Conservation (phyloP, 2,888 invertebrate species). For the Diaphora mendica region DNA sequence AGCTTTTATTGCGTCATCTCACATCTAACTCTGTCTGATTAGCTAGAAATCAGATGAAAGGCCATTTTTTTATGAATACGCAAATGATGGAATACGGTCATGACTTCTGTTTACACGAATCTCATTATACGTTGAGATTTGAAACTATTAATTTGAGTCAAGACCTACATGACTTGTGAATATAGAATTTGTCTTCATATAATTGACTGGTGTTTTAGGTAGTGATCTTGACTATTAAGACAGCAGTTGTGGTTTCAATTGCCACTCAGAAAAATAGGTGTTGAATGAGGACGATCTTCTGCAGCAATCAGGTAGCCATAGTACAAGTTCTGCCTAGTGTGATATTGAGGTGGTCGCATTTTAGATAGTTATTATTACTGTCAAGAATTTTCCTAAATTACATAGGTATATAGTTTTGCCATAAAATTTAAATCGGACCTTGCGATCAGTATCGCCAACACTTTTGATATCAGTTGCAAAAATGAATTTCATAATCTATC, state of each 20-base stretch:
- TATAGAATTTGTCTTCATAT: neutral
- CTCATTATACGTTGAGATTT: neutral
- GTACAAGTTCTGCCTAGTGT: too few relatives aligned
- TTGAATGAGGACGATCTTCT: too few relatives aligned
- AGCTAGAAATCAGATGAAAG: neutral
- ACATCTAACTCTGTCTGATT: slow-evolving; percentile 22
- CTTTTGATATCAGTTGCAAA: too few relatives aligned
- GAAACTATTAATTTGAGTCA: neutral
- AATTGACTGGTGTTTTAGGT: neutral
- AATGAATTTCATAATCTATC: too few relatives aligned
- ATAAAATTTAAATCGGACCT: neutral
- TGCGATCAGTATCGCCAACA: too few relatives aligned
- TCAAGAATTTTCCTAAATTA: neutral
- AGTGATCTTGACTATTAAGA: neutral
- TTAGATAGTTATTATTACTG: too few relatives aligned
- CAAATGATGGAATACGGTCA: neutral
- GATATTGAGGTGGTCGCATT: too few relatives aligned
- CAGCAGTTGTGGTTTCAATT: neutral
- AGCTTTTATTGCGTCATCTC: slow-evolving; percentile 39
- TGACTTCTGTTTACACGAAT: neutral
- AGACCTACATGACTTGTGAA: too few relatives aligned
- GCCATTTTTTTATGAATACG: neutral
- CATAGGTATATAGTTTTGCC: neutral
- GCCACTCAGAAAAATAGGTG: neutral
- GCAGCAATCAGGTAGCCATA: too few relatives aligned